These are phyloP conservation scores for Callyntrura guangdongensis DNA, from an alignment of 2,888 invertebrate genomes.

Conservation along the genomic window DNA sequence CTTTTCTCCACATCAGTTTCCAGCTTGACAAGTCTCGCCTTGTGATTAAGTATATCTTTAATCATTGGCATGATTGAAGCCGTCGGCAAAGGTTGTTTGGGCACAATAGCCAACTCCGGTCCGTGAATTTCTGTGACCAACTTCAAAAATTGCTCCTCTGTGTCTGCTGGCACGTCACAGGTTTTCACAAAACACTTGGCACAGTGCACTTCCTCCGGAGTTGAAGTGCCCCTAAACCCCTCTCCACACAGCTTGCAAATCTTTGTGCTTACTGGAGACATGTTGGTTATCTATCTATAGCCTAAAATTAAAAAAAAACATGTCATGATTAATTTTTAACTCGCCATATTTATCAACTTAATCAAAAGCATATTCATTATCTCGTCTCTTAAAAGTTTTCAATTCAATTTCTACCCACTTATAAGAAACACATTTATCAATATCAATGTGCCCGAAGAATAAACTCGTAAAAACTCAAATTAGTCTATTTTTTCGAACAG, in stretches of 20 bases:
- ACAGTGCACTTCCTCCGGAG: slow-evolving; percentile 61
- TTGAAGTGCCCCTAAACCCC: slow-evolving; percentile 54
- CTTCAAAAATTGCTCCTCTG: slow-evolving; percentile 64
- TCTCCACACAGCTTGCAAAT: slow-evolving; percentile 59
- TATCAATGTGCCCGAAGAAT: no score
- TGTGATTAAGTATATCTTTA: slow-evolving; percentile 59
- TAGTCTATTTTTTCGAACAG: no score
- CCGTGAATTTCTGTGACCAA: slow-evolving; percentile 59
- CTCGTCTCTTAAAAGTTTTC: no score
- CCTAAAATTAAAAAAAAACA: background rate
- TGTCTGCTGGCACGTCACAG: slow-evolving; percentile 64
- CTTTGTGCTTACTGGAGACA: slow-evolving; percentile 49
- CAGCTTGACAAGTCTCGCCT: slow-evolving; percentile 39
- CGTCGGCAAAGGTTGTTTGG: background rate
- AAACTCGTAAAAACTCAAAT: no score
- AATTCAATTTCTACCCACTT: no score
- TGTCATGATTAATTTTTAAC: no score
- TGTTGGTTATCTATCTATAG: background rate
- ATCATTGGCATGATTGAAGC: slow-evolving; percentile 37
- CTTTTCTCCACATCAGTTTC: slow-evolving; percentile 16
- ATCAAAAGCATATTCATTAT: no score
- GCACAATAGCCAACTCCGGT: background rate
- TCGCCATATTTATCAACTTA: no score
- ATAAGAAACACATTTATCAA: no score
- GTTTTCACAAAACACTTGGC: slow-evolving; percentile 65